phyloP scores from a whole-genome alignment of 2,888 invertebrate species.

The Pristionchus exspectatus region DNA sequence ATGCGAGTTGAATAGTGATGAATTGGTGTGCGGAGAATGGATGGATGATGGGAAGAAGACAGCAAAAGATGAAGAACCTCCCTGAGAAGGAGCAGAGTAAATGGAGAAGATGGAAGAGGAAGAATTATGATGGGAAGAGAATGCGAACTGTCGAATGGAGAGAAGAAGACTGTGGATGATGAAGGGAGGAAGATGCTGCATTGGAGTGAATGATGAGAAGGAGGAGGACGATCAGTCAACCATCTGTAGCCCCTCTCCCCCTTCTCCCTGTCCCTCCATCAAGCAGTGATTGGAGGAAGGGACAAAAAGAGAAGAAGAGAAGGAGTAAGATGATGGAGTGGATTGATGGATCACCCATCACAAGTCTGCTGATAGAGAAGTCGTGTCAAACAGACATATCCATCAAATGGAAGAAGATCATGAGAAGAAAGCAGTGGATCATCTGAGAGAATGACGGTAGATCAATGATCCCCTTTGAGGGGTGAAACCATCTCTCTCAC shows the following conservation, averaged over 20 bases:
- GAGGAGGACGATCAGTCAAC: conserved; percentile 25
- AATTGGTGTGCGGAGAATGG: conserved; percentile 40
- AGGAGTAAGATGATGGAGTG: not conserved
- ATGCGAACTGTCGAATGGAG: not conserved
- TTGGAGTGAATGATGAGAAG: not conserved
- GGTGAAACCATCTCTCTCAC: not conserved
- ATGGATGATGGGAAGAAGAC: conserved; percentile 45
- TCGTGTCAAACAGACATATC: conserved; percentile 38
- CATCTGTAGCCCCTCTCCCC: not conserved
- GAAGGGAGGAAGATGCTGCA: not conserved
- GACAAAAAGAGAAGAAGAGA: conserved; percentile 18
- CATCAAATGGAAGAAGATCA: conserved; percentile 24
- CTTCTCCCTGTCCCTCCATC: not conserved
- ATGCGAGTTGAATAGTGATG: conserved; percentile 42
- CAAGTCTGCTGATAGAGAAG: not conserved
- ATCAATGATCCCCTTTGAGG: not conserved
- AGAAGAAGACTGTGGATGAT: not conserved
- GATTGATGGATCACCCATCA: conserved; percentile 39
- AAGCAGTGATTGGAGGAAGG: conserved; percentile 29
- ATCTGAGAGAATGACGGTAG: not conserved
- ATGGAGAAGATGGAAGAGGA: not conserved
- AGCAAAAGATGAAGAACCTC: conserved; percentile 43
- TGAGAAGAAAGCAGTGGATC: not conserved
- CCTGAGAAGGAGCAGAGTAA: conserved; percentile 10
- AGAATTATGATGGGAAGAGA: not conserved